phyloP scores from a whole-genome alignment of 2,888 invertebrate species.

The Cephus nigrinus region DNA sequence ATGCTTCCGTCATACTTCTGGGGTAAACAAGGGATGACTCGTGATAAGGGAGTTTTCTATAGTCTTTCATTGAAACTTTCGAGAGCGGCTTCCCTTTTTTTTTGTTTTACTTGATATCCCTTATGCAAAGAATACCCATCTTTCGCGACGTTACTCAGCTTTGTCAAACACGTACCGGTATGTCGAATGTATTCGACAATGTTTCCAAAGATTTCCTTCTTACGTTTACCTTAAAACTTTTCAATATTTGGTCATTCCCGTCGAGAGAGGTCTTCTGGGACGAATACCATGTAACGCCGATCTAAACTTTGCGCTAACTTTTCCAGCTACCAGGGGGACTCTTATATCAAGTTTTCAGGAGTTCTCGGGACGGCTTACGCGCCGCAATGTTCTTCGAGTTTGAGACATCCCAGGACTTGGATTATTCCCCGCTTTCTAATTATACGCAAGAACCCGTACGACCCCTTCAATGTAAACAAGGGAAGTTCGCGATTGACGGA shows the following conservation, averaged over 20 bases:
- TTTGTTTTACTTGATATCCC: not conserved
- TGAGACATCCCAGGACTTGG: not conserved
- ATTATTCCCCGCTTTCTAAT: not conserved
- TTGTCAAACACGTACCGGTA: not conserved
- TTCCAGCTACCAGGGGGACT: not conserved
- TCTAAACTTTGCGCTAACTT: not conserved
- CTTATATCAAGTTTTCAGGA: not conserved
- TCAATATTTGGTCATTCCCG: not conserved
- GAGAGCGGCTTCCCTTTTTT: not conserved
- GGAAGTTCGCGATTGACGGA: not conserved
- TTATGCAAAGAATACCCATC: not conserved
- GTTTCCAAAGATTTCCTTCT: not conserved
- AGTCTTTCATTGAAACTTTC: not conserved
- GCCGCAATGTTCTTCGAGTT: not conserved
- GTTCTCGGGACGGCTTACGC: not conserved
- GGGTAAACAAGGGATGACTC: not conserved
- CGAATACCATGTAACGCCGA: not conserved
- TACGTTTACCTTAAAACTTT: not conserved
- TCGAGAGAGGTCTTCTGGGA: not conserved
- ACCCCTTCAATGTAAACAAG: not conserved
- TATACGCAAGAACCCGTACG: not conserved
- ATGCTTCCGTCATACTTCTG: not conserved
- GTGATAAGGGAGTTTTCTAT: not conserved
- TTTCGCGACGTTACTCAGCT: not conserved
- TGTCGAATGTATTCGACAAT: not conserved